Conservation (phyloP, 1,140 invertebrate genomes). For the Dysdera silvatica region DNA sequence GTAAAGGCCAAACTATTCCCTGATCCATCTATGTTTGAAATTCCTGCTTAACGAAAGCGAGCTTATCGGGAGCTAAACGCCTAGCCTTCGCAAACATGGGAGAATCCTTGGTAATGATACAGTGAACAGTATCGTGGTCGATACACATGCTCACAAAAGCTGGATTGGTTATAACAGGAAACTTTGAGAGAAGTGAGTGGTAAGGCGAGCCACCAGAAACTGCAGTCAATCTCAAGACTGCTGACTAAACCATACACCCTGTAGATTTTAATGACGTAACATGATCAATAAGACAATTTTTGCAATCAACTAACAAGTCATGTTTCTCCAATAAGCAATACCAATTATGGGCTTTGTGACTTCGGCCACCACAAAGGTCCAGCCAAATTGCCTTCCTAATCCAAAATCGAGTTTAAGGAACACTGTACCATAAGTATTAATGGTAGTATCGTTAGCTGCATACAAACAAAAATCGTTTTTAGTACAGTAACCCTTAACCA, state of each 20-base stretch:
- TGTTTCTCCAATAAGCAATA: conserved; percentile 15
- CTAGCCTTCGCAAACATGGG: conserved; percentile 2
- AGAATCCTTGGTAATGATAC: conserved; percentile 2
- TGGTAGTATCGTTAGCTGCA: conserved; percentile 24
- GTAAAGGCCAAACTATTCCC: conserved; percentile 28
- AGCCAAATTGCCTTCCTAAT: background rate
- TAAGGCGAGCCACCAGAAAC: background rate
- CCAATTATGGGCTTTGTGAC: conserved; percentile 25
- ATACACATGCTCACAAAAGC: background rate
- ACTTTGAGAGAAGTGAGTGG: background rate
- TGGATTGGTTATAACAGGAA: conserved; percentile 15
- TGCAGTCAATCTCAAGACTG: background rate
- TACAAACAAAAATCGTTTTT: no score
- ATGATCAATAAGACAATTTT: background rate
- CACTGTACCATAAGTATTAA: conserved; percentile 9
- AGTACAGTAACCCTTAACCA: no score
- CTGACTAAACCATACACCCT: background rate
- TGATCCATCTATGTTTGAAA: conserved; percentile 16
- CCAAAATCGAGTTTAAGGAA: conserved; percentile 3
- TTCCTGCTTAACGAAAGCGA: background rate
- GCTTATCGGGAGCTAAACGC: background rate
- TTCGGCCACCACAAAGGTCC: conserved; percentile 19
- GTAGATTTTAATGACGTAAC: background rate
- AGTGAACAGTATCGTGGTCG: background rate
- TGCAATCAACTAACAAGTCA: conserved; percentile 2